Conservation (phyloP, 1,140 invertebrate species). For the Thaumetopoea pityocampa region DNA sequence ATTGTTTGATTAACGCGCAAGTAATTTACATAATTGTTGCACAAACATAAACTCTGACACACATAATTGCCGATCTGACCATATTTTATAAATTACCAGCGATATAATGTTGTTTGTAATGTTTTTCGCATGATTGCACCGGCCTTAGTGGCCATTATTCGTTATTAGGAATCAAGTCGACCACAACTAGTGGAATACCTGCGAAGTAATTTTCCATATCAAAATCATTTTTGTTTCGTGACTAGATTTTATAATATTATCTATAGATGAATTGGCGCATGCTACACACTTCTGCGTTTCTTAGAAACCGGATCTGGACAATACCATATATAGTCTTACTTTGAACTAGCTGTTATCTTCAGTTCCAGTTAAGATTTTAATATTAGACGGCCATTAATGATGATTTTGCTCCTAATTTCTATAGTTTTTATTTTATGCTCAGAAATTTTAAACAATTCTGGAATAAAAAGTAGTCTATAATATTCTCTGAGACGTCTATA, state of each 20-base stretch:
- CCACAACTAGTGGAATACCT: conserved; percentile 14
- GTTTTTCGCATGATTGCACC: conserved; percentile 30
- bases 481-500: no score
- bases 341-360: no score
- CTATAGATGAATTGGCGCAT: no score
- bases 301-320: no score
- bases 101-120: conserved; percentile 27
- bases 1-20: background rate
- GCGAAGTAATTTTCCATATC: conserved; percentile 22
- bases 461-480: no score
- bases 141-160: conserved; percentile 28
- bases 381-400: no score
- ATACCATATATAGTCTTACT: no score
- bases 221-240: conserved; percentile 20
- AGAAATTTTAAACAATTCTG: no score
- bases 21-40: conserved; percentile 5
- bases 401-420: no score
- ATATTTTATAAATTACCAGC: conserved; percentile 22
- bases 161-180: conserved; percentile 28
- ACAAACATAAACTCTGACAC: conserved; percentile 15
- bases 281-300: no score
- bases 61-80: conserved; percentile 17
- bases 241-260: conserved; percentile 13
- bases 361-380: no score
- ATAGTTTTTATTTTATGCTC: no score